phyloP scores from a whole-genome alignment of 2,797 vertebrate genomes.

The Phyllotis vaccarum region DNA sequence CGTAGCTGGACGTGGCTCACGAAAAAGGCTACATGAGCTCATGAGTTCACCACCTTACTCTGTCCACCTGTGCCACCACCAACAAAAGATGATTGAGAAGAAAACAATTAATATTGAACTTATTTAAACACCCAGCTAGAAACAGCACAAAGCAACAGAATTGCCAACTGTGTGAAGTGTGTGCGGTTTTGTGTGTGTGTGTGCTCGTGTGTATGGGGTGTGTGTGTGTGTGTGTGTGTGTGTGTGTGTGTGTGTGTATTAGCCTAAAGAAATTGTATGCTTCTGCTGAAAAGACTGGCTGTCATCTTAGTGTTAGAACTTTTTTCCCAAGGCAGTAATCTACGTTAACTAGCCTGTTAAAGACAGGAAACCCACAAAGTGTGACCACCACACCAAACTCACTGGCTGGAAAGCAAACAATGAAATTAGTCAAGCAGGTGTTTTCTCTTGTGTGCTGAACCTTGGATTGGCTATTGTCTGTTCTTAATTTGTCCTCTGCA shows the following conservation, averaged over 20 bases:
- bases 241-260: neutral
- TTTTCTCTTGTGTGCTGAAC: conserved; percentile 20
- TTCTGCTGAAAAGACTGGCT: neutral
- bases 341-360: neutral
- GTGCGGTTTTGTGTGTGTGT: neutral
- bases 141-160: conserved; percentile 55
- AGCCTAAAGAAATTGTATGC: neutral
- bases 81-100: conserved; percentile 40
- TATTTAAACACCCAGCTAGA: conserved; percentile 66
- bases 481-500: conserved; percentile 19
- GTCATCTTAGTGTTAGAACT: neutral
- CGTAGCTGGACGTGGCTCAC: conserved; percentile 77
- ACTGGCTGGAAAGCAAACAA: conserved; percentile 37
- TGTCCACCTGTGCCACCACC: conserved; percentile 28
- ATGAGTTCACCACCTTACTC: neutral
- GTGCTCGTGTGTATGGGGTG: no score
- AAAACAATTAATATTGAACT: conserved; percentile 66
- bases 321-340: conserved; percentile 1
- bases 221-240: no score
- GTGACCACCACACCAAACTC: conserved; percentile 7
- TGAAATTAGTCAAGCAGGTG: conserved; percentile 12
- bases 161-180: neutral
- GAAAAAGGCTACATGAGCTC: conserved; percentile 69
- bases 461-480: neutral
- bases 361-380: conserved; percentile 14